phyloP scores from a whole-genome alignment of 2,797 vertebrate species.

The Streptopelia turtur region DNA sequence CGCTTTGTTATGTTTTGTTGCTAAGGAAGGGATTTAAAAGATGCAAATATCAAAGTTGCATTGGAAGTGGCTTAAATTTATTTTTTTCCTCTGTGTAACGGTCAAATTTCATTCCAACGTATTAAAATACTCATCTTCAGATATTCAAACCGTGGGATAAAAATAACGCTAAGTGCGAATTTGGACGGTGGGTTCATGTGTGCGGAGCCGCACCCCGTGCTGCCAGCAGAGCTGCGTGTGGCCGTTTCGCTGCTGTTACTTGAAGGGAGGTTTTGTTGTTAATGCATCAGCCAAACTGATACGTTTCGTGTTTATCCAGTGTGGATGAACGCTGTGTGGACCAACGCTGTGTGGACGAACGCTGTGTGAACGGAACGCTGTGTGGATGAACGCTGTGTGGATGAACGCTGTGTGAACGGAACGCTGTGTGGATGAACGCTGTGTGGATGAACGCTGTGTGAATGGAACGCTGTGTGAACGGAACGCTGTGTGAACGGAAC shows the following conservation, averaged over 20 bases:
- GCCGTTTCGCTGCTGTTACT: not conserved
- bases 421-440: too few relatives aligned
- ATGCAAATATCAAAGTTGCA: not conserved
- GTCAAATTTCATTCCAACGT: not conserved
- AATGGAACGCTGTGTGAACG: too few relatives aligned
- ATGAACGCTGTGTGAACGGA: too few relatives aligned
- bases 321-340: too few relatives aligned
- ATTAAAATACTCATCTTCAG: not conserved
- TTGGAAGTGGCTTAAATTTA: not conserved
- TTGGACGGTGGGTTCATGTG: not conserved
- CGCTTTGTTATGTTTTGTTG: not conserved
- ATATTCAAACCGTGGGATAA: not conserved
- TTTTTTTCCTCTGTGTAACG: not conserved
- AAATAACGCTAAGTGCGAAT: not conserved
- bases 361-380: too few relatives aligned
- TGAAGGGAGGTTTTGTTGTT: not conserved
- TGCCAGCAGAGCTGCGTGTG: not conserved
- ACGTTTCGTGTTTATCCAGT: not conserved
- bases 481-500: too few relatives aligned
- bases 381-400: too few relatives aligned
- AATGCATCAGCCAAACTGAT: not conserved
- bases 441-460: too few relatives aligned
- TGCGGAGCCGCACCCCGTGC: not conserved
- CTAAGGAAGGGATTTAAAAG: not conserved
- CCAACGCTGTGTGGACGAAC: too few relatives aligned